phyloP scores from a whole-genome alignment of 2,113 vertebrate genomes.

The Lycaon pictus region DNA sequence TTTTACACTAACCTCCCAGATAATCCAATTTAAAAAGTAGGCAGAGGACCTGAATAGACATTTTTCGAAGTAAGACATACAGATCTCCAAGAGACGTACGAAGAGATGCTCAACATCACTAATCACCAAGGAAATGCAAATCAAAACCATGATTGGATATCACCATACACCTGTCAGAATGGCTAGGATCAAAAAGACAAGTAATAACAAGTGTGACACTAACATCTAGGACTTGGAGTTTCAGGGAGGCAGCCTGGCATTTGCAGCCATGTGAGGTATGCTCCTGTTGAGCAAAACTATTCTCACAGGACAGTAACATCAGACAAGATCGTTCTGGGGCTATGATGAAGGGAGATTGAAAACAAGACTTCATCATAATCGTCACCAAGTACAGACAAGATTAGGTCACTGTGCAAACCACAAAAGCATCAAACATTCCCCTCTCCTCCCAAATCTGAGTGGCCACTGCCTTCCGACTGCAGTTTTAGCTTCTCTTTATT shows the following conservation, averaged over 20 bases:
- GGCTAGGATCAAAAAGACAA: neutral
- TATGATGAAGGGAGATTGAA: neutral
- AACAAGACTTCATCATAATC: neutral
- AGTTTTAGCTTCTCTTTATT: neutral
- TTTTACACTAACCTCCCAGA: neutral
- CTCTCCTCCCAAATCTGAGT: neutral
- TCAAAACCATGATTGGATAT: neutral
- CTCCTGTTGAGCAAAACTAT: neutral
- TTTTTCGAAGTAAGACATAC: neutral
- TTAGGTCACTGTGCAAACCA: neutral
- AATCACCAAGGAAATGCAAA: neutral
- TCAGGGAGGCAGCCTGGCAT: neutral
- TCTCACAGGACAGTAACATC: neutral
- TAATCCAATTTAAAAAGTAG: neutral
- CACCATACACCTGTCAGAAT: neutral
- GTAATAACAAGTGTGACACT: neutral
- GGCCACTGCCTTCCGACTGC: neutral
- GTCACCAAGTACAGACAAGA: neutral
- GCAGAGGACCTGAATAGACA: neutral
- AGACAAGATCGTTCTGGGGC: neutral
- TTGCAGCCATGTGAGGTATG: accelerated
- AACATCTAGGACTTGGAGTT: neutral
- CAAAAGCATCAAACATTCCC: neutral
- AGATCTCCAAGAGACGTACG: neutral
- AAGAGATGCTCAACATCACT: neutral